Evolutionary conservation across 2,797 vertebrate genomes (phyloP).

Genomic region (Artibeus jamaicensis): DNA sequence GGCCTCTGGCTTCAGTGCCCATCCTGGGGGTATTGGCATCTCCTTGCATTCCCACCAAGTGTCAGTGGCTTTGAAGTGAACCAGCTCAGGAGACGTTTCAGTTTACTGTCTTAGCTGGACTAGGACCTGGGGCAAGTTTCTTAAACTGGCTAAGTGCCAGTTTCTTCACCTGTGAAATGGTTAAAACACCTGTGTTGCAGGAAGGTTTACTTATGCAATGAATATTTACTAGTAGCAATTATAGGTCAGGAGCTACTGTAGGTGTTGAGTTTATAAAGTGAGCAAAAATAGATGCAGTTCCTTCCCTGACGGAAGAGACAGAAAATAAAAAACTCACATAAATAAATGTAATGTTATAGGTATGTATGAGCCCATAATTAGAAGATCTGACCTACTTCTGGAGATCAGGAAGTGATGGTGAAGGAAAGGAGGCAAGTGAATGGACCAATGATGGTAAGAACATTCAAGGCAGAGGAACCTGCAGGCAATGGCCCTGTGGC

Average conservation of each 20-base stretch:
- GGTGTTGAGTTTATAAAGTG: neutral
- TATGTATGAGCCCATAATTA: neutral
- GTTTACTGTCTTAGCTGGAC: neutral
- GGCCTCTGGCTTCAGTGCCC: neutral
- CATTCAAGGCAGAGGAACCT: neutral
- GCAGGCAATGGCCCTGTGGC: neutral
- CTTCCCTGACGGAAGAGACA: neutral
- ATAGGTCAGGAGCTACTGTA: neutral
- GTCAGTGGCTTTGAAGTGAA: neutral
- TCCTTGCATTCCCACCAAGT: neutral
- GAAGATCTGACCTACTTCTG: no score
- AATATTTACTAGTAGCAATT: neutral
- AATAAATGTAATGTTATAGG: neutral
- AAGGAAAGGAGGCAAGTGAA: neutral
- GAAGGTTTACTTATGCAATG: neutral
- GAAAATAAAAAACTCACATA: neutral
- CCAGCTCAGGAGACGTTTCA: neutral
- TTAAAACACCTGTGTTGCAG: neutral
- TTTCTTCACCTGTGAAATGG: neutral
- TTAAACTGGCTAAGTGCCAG: neutral
- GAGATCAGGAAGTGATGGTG: neutral
- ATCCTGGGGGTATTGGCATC: neutral
- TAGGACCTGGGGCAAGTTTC: neutral
- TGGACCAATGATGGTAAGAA: fast-evolving
- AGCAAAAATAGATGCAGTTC: neutral